These are phyloP conservation scores for Agonopterix heracliana DNA, from an alignment of 2,888 invertebrate genomes.

Conservation along the genomic window DNA sequence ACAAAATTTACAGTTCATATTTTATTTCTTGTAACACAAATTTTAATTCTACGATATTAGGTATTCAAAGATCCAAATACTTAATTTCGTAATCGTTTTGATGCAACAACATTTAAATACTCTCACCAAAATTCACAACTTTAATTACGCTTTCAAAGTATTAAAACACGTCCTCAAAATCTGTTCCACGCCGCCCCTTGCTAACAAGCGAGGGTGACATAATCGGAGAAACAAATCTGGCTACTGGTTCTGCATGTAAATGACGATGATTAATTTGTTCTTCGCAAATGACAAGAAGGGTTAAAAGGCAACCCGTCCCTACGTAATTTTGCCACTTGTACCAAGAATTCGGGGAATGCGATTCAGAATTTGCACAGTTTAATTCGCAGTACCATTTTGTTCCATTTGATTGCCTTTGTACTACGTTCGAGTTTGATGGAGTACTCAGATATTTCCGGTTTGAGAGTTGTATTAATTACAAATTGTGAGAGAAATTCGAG, in stretches of 20 bases:
- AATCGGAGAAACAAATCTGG: conserved; percentile 75
- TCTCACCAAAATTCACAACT: conserved; percentile 2
- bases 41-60: too few species aligned
- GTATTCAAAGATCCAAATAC: too few species aligned
- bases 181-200: conserved; percentile 50
- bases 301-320: conserved; percentile 56
- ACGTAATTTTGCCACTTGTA: conserved; percentile 59
- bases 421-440: conserved; percentile 64
- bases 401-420: conserved; percentile 69
- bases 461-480: conserved; percentile 66
- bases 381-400: conserved; percentile 60
- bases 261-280: conserved; percentile 77
- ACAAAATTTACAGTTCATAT: too few species aligned
- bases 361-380: conserved; percentile 52
- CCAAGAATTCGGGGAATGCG: conserved; percentile 55
- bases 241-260: conserved; percentile 73
- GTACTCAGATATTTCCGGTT: conserved; percentile 68
- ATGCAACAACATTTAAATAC: too few species aligned
- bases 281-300: conserved; percentile 74
- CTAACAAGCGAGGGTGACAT: conserved; percentile 70
- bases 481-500: conserved; percentile 20
- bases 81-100: too few species aligned
- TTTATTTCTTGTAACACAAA: too few species aligned
- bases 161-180: conserved; percentile 58
- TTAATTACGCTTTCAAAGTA: conserved; percentile 39